Percentiles rank a stretch among this genome's conserved stretches.
These are phyloP conservation scores for Pseudonaja textilis DNA, from an alignment of 2,113 vertebrate genomes.

Conservation along the genomic window DNA sequence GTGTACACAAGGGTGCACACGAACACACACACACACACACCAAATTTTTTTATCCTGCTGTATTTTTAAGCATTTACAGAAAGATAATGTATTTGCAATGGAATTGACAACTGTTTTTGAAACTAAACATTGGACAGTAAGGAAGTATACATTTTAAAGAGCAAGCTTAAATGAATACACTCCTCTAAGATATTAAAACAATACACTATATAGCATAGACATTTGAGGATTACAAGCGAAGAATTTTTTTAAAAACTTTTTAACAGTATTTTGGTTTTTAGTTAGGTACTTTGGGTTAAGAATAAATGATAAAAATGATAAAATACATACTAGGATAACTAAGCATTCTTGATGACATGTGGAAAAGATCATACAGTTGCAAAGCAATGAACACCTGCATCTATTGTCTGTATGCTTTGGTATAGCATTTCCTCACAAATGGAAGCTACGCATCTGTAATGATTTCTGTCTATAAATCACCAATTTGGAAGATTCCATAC, in stretches of 20 bases:
- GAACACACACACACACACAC: background rate
- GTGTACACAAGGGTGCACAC: background rate
- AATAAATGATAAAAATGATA: rapidly evolving
- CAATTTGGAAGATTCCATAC: rapidly evolving
- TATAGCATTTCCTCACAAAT: background rate
- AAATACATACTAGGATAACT: background rate
- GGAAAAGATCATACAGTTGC: background rate
- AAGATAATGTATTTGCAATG: background rate
- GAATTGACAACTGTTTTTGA: background rate
- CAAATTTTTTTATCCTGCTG: background rate
- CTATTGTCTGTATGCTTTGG: background rate
- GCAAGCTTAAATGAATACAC: background rate
- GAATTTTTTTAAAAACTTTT: background rate
- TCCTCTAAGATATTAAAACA: background rate
- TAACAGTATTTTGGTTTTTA: background rate
- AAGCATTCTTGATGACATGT: background rate
- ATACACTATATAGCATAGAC: background rate
- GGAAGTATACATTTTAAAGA: background rate
- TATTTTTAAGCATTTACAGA: background rate
- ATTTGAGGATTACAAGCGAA: background rate
- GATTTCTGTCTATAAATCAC: rapidly evolving
- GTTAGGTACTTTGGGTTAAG: background rate
- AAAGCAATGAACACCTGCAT: background rate
- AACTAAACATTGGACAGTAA: background rate
- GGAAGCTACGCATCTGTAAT: rapidly evolving